These are phyloP conservation scores for Limnephilus lunatus DNA, from an alignment of 2,888 invertebrate genomes.

Conservation along the genomic window DNA sequence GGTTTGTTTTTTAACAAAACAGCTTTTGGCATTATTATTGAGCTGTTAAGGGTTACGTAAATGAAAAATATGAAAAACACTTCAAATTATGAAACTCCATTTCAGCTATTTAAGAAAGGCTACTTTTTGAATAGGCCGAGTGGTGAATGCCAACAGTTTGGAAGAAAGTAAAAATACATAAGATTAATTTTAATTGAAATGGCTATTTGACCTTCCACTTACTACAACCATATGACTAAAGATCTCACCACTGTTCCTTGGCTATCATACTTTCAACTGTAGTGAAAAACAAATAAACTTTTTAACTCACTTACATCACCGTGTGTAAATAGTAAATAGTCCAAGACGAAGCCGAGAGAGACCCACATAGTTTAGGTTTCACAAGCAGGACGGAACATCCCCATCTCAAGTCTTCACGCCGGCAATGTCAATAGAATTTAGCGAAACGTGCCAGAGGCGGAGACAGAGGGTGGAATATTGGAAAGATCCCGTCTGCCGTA, in stretches of 20 bases:
- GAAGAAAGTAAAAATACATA: too few species aligned
- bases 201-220: too few species aligned
- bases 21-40: too few species aligned
- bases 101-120: too few species aligned
- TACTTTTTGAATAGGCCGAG: too few species aligned
- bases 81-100: too few species aligned
- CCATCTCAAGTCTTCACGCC: background rate
- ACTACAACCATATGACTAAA: too few species aligned
- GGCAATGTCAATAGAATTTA: constrained; percentile 10
- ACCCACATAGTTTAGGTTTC: background rate
- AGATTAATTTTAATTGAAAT: too few species aligned
- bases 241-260: background rate
- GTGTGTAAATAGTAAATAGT: background rate
- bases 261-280: background rate
- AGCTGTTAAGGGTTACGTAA: too few species aligned
- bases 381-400: background rate
- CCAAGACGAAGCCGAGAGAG: background rate
- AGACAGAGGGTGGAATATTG: background rate
- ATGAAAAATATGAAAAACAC: too few species aligned
- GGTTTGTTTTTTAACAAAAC: too few species aligned
- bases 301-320: background rate
- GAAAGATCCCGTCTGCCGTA: constrained; percentile 26
- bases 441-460: background rate
- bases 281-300: background rate
- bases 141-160: too few species aligned